Evolutionary conservation across 2,888 invertebrate genomes (phyloP).

Genomic region (Kuschelorhynchus macadamiae): DNA sequence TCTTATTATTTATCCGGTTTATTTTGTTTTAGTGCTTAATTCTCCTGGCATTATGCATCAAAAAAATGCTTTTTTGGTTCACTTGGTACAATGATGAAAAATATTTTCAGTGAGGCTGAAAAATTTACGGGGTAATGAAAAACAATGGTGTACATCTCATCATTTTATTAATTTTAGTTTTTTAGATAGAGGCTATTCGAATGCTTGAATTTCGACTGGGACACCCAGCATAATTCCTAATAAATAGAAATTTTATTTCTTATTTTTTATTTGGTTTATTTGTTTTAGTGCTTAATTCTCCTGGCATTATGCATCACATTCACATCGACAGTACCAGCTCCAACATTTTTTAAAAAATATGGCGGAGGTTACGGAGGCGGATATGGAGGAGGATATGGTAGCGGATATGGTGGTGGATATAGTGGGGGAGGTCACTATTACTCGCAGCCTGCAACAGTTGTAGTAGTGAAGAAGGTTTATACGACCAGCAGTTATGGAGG

Average conservation of each 20-base stretch:
- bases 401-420: slow-evolving; percentile 27
- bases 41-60: not conserved
- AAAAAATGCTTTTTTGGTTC: too few relatives aligned
- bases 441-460: slow-evolving; percentile 2
- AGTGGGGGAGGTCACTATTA: not conserved
- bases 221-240: too few relatives aligned
- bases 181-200: too few relatives aligned
- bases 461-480: slow-evolving; percentile 19
- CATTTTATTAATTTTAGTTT: too few relatives aligned
- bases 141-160: too few relatives aligned
- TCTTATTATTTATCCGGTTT: too few relatives aligned
- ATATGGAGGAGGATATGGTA: slow-evolving; percentile 38
- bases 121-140: too few relatives aligned
- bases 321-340: slow-evolving; percentile 10
- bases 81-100: too few relatives aligned
- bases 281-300: slow-evolving; percentile 14
- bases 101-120: too few relatives aligned
- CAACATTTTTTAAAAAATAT: slow-evolving; percentile 19
- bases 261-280: too few relatives aligned
- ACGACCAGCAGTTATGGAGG: not conserved
- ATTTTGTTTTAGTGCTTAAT: slow-evolving; percentile 16
- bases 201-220: too few relatives aligned
- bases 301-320: not conserved
- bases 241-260: too few relatives aligned
- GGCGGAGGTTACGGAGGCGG: slow-evolving; percentile 33